A percentile compares a stretch with the other conserved stretches of the same genome.
Evolutionary conservation across 2,113 vertebrate species (phyloP).

Genomic region (Neodontobutis hainanensis): DNA sequence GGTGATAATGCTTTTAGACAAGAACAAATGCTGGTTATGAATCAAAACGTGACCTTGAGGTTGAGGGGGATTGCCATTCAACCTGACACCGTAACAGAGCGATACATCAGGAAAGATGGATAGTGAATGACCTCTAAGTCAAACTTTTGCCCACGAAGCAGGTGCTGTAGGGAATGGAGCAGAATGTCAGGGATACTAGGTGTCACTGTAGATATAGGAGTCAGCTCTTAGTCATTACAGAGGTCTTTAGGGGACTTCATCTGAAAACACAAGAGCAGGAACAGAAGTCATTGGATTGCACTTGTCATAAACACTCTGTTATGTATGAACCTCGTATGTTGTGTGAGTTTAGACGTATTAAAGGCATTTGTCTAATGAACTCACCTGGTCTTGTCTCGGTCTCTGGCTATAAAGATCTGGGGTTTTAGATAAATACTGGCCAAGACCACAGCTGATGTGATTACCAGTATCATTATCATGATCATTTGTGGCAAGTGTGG

Average conservation of each 20-base stretch:
- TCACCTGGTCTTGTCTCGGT: conserved; percentile 44
- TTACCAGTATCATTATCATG: no score
- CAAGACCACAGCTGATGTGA: no score
- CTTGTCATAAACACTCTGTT: conserved; percentile 61
- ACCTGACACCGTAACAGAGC: conserved; percentile 20
- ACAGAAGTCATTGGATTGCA: conserved; percentile 52
- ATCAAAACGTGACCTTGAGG: conserved; percentile 40
- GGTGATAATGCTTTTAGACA: not conserved
- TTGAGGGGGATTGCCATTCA: conserved; percentile 26
- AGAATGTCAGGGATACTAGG: conserved; percentile 53
- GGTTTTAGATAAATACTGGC: no score
- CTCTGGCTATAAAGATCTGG: no score
- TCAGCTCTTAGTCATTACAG: conserved; percentile 43
- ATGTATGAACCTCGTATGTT: no score
- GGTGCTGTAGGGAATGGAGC: conserved; percentile 41
- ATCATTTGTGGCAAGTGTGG: no score
- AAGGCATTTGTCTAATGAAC: no score
- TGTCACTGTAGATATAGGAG: conserved; percentile 51
- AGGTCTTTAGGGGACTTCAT: conserved; percentile 50
- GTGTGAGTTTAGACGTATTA: no score
- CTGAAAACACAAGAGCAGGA: conserved; percentile 55
- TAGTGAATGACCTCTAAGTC: conserved; percentile 23
- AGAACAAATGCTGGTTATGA: conserved; percentile 3
- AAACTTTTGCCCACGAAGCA: conserved; percentile 17
- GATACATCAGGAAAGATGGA: conserved; percentile 19